Base-by-base conservation (phyloP, 2,113 vertebrate genomes). In the Antechinus stuartii region DNA sequence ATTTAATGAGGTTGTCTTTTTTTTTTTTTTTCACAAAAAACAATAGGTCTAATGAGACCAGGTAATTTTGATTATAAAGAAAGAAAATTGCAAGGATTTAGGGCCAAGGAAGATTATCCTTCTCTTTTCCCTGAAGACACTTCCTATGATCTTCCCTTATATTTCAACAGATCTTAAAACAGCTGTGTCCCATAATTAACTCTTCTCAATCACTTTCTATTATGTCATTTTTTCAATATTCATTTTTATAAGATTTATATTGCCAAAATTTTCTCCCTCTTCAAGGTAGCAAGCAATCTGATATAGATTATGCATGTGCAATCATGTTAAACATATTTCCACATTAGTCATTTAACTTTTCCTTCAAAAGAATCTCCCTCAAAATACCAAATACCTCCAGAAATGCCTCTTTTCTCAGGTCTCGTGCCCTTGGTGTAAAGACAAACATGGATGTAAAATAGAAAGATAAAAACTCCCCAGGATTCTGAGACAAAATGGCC, bases 401-500 rank as follows among this genome's bases (percentile, higher is more conserved):
- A 76, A 76, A 76, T 76, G 50, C 47, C 8, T 52, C 93, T 93
- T 56, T 27, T 24, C 61, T 12, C 23, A 91, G 27, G 25, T n/a
- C 91, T 95, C 91, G 61, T 92, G 55, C 24, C 11, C 24, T 53
- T 25, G 42, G 4, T n/a, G 16, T 25, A 91, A 92, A 0, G 90
- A 95, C 50, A 52, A 24, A 56, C 93, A 68, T 19, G 30, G 91
- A 90, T n/a, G 42, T 84, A 91, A 94, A 57, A 2, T 52, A 30
- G 46, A 35, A 91, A 96, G 50, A 22, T 30, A 35, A 56, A 56
- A 61, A 90, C 35, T 92, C 49, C n/a, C n/a, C 23, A 90, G 52
- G 68, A 92, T 50, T 57, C 92, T 90, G 76, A 96, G 95, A 97
- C 96, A 98, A 98, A 97, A 97, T 97, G 95, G 95, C 96, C 96